phyloP scores from a whole-genome alignment of 2,888 invertebrate genomes.

The Cacoxenus indagator region DNA sequence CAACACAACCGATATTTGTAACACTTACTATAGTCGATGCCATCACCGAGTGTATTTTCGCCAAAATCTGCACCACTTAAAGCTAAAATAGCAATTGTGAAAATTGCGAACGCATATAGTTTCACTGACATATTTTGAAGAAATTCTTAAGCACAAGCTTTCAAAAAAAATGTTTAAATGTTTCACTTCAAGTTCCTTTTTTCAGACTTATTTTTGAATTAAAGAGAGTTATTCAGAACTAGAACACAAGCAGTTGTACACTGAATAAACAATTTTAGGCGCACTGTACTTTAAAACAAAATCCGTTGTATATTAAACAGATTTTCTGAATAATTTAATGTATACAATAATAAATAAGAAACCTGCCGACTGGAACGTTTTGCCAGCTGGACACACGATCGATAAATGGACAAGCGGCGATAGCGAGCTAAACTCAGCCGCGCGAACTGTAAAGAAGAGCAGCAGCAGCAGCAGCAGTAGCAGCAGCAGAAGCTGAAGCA shows the following conservation, averaged over 20 bases:
- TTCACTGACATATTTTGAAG: slow-evolving; percentile 44
- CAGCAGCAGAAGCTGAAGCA: slow-evolving; percentile 46
- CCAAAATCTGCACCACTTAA: slow-evolving; percentile 50
- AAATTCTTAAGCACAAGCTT: slow-evolving; percentile 22
- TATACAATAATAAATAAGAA: slow-evolving; percentile 23
- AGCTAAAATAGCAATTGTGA: slow-evolving; percentile 40
- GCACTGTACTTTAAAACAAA: slow-evolving; percentile 55
- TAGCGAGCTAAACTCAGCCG: slow-evolving; percentile 9
- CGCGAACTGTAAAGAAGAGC: background rate
- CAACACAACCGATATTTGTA: background rate
- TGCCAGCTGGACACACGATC: slow-evolving; percentile 53
- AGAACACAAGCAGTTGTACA: slow-evolving; percentile 45
- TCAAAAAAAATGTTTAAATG: background rate
- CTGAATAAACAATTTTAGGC: slow-evolving; percentile 51
- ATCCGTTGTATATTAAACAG: slow-evolving; percentile 19
- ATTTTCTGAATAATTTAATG: slow-evolving; percentile 10
- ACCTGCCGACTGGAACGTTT: slow-evolving; percentile 33
- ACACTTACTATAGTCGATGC: slow-evolving; percentile 56
- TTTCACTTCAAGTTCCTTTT: no score
- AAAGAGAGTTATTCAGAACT: background rate
- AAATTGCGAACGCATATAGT: slow-evolving; percentile 34
- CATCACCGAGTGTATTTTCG: slow-evolving; percentile 62
- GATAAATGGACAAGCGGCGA: slow-evolving; percentile 38
- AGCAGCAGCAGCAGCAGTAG: slow-evolving; percentile 13
- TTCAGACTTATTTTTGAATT: slow-evolving; percentile 11